Base-by-base conservation (phyloP, 2,113 vertebrate genomes). In the Eonycteris spelaea region DNA sequence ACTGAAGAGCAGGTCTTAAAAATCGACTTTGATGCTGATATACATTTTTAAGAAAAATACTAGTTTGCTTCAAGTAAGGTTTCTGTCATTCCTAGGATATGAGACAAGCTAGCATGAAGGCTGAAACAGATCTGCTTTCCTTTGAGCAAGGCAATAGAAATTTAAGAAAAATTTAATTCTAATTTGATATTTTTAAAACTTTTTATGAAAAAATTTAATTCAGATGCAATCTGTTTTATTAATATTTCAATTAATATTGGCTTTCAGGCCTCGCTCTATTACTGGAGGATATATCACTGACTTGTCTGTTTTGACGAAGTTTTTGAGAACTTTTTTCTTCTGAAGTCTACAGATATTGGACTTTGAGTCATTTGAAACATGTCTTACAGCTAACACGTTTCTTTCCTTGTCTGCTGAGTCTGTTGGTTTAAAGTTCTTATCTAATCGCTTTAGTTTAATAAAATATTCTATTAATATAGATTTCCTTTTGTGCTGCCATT, bases 401-500 rank as follows among this genome's bases (percentile, higher is more conserved):
- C 97, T 98, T 90, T 98, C 98, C 89, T 98, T 98, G 67, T 97
- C 98, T 35, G 86, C 73, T 8, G 94, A 95, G 73, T 93, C 80
- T 55, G 96, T 95, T 0, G 35, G 86, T 97, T 97, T 98, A 94
- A 93, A 98, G 96, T 95, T 98, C 92, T 97, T 99, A 97, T 97
- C 97, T 97, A 98, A 97, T 94, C 98, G 98, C 79, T 96, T 98
- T 87, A 90, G 97, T 93, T 99, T 99, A 97, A 98, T 97, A 97
- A 98, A 98, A 96, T 97, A 97, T 35, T 98, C 98, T 93, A 98
- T 97, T 97, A 98, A 95, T 3, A 97, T 0, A 96, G 97, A 98
- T 95, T 98, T 99, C 88, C 98, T 98, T 98, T 99, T 98, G 98
- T 98, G 98, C 98, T 98, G 98, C 98, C 98, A 98, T 98, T 98